Evolutionary conservation across 2,113 vertebrate genomes (phyloP).

Genomic region (Manacus vitellinus): DNA sequence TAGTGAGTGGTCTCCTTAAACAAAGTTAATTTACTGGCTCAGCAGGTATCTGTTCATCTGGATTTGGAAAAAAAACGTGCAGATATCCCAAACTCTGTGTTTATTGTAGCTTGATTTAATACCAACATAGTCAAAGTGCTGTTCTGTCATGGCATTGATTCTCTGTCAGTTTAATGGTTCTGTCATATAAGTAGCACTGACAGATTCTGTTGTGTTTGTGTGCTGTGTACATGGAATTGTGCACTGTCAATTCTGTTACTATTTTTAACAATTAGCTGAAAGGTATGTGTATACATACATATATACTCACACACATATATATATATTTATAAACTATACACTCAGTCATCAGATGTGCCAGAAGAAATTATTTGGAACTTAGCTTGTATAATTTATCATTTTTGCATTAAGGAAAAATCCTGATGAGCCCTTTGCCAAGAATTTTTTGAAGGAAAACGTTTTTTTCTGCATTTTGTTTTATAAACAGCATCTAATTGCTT

Average conservation of each 20-base stretch:
- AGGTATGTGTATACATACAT: background rate
- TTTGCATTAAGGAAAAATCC: background rate
- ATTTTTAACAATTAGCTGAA: background rate
- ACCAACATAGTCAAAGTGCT: background rate
- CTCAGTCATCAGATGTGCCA: background rate
- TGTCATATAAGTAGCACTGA: background rate
- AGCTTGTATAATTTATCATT: background rate
- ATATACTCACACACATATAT: background rate
- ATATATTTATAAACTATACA: background rate
- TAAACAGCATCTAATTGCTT: conserved; percentile 31
- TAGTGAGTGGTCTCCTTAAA: background rate
- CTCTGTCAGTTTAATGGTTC: background rate
- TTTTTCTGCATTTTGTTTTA: conserved; percentile 3
- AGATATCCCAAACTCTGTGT: background rate
- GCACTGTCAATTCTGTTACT: background rate
- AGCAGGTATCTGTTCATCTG: background rate
- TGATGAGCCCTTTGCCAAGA: conserved; percentile 13
- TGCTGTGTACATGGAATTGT: background rate
- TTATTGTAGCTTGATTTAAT: background rate
- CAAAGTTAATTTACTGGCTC: background rate
- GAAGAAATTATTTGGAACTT: background rate
- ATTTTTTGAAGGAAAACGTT: background rate
- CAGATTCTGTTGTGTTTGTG: background rate
- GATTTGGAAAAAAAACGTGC: background rate
- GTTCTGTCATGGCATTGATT: background rate